Conservation (phyloP, 2,888 invertebrate species). For the Eupithecia pulchellata region DNA sequence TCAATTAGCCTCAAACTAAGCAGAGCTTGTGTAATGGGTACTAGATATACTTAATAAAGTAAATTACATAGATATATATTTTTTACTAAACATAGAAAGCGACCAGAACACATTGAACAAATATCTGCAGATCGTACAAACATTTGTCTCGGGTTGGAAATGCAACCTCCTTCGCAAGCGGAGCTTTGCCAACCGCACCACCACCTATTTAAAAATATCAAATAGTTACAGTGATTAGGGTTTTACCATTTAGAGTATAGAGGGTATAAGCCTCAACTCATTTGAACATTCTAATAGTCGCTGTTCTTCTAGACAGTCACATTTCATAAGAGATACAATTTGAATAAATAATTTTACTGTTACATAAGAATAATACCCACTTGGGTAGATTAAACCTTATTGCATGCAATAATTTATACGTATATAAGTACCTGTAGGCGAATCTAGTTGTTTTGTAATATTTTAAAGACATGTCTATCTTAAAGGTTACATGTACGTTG, state of each 20-base stretch:
- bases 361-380: constrained; percentile 1
- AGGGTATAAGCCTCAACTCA: neutral
- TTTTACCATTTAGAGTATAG: neutral
- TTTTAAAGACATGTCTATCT: constrained; percentile 1
- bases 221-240: too few species aligned
- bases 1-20: too few species aligned
- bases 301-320: neutral
- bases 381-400: constrained; percentile 15
- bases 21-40: too few species aligned
- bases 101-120: too few species aligned
- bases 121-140: too few species aligned
- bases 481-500: neutral
- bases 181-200: too few species aligned
- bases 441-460: constrained; percentile 15
- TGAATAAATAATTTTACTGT: constrained; percentile 12
- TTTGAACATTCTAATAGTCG: neutral
- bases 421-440: neutral
- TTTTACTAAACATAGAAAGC: too few species aligned
- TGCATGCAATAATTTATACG: constrained; percentile 17
- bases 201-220: too few species aligned
- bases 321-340: constrained; percentile 23
- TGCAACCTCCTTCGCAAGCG: too few species aligned
- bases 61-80: too few species aligned
- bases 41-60: too few species aligned
- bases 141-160: too few species aligned